These are phyloP conservation scores for Habrosyne pyritoides DNA, from an alignment of 2,888 invertebrate genomes.

Conservation along the genomic window DNA sequence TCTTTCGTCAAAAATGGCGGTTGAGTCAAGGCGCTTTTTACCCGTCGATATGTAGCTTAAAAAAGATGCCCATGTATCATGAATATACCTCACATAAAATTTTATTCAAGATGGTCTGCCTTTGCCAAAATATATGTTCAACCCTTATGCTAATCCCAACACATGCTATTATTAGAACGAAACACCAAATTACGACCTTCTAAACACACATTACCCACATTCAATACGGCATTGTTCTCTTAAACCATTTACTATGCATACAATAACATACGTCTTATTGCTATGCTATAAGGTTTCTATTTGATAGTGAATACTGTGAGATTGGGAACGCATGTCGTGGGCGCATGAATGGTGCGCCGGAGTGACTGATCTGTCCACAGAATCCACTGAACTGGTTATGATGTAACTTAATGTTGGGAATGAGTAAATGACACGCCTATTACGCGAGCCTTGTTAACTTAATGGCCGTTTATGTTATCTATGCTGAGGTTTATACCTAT, in stretches of 20 bases:
- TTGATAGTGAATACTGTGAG: constrained; percentile 9
- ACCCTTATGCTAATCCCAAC: neutral
- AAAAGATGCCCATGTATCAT: too few relatives aligned
- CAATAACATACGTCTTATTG: constrained; percentile 8
- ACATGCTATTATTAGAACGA: neutral
- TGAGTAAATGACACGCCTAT: constrained; percentile 50
- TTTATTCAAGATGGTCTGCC: neutral
- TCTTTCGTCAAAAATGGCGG: too few relatives aligned
- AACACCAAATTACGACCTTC: neutral
- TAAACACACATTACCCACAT: constrained; percentile 8
- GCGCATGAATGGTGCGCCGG: constrained; percentile 65
- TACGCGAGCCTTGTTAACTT: constrained; percentile 23
- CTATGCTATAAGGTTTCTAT: constrained; percentile 11
- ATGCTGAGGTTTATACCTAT: constrained; percentile 18
- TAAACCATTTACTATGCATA: constrained; percentile 14
- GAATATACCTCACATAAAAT: too few relatives aligned
- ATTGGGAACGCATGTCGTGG: constrained; percentile 50
- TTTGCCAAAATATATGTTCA: neutral
- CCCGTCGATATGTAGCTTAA: too few relatives aligned
- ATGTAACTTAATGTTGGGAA: constrained; percentile 65
- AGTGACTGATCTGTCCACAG: constrained; percentile 73
- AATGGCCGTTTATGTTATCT: constrained; percentile 15
- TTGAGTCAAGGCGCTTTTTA: too few relatives aligned
- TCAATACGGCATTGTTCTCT: constrained; percentile 17
- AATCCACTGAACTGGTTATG: constrained; percentile 74